Base-by-base conservation (phyloP, 1,140 invertebrate species). In the Adoxophyes honmai region DNA sequence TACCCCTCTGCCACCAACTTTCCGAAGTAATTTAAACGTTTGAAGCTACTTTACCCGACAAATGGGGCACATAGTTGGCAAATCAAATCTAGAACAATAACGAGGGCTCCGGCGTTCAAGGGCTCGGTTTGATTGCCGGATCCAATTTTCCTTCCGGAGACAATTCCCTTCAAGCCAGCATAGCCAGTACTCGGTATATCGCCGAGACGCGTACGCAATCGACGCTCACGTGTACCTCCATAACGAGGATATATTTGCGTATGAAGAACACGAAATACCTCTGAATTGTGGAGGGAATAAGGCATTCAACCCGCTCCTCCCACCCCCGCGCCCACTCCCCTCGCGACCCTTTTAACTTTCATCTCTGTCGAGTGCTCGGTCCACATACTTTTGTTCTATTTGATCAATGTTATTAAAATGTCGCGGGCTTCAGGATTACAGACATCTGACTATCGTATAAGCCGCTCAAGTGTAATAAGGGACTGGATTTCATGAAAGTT, bases 241-340 rank as follows among this genome's bases (percentile, higher is more conserved):
- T 88, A 86, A 88, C 86, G 86, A 88, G 83, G 82, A 88, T 86
- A 88, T 88, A 88, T 88, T 88, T 88, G 86, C 86, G 86, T 88
- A 88, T 88, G 86, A 88, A 88, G 84, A 88, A 88, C 86, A 88
- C 81, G 86, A 88, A 88, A 88, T 88, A 88, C 83, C 82, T 86
- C 81, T 81, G 86, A 88, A 86, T 84, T 86, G 86, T 88, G 79
- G 86, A 86, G 82, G 81, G 78, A 86, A 86, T 86, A 86, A 88
- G 83, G 86, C 83, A 84, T 86, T 86, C 83, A 86, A 81, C 81
- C 86, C 81, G 68, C 80, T 76, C 80, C 73, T 54, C 70, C 62
- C 62, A 62, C 52, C 65, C 72, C 62, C 57, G 21, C 64, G 57
- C 57, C 60, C 55, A 10, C 60, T 36, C 66, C 75, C 78, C 70